These are phyloP conservation scores for Prochilodus magdalenae DNA, from an alignment of 2,113 vertebrate genomes.

Conservation along the genomic window DNA sequence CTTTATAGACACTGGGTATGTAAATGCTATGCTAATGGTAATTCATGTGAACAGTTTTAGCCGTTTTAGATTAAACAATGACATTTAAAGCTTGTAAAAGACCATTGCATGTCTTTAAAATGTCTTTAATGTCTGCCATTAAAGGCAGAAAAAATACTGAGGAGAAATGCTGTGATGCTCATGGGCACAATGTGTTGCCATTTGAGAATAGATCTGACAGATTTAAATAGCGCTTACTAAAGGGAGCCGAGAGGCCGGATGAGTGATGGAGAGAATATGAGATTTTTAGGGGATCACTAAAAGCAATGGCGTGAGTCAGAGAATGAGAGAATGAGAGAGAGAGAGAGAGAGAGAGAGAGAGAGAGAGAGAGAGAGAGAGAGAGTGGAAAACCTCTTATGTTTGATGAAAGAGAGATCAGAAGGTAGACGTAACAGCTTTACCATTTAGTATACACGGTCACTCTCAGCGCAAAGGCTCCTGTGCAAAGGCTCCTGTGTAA, in stretches of 20 bases:
- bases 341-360: conserved; percentile 51
- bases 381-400: conserved; percentile 23
- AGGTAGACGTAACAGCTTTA: neutral
- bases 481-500: no score
- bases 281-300: conserved; percentile 50
- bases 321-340: conserved; percentile 22
- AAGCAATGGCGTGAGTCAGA: conserved; percentile 51
- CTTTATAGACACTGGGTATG: no score
- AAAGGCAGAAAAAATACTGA: conserved; percentile 23
- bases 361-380: conserved; percentile 16
- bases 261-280: conserved; percentile 32
- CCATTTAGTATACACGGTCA: no score
- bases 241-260: conserved; percentile 51
- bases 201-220: conserved; percentile 59
- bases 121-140: no score
- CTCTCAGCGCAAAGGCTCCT: no score
- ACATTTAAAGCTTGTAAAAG: no score
- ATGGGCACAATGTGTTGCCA: conserved; percentile 55
- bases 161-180: conserved; percentile 24
- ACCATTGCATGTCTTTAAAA: no score
- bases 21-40: no score
- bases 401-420: neutral
- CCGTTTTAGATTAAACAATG: no score
- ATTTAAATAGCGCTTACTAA: conserved; percentile 49
- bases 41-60: neutral